Evolutionary conservation across 1,140 invertebrate genomes (phyloP).

Genomic region (Potamilus streckersoni): DNA sequence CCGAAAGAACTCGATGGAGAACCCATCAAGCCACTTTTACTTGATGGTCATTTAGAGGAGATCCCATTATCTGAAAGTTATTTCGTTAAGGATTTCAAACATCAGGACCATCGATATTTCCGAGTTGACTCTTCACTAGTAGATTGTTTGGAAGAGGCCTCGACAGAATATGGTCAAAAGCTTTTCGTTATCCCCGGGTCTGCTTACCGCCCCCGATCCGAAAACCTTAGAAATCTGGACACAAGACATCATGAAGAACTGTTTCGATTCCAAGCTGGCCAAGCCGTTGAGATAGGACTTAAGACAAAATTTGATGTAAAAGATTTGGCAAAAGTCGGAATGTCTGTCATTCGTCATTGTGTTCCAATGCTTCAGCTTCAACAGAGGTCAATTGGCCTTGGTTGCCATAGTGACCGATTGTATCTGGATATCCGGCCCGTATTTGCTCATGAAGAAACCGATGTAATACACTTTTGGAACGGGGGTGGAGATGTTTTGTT

Average conservation of each 20-base stretch:
- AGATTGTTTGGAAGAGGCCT: conserved; percentile 4
- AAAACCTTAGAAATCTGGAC: conserved; percentile 11
- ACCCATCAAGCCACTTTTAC: conserved; percentile 13
- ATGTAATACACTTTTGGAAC: conserved; percentile 1
- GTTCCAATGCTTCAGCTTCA: not conserved
- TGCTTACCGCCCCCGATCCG: conserved; percentile 15
- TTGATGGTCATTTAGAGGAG: conserved; percentile 9
- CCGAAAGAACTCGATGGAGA: conserved; percentile 11
- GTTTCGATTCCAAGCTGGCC: conserved; percentile 14
- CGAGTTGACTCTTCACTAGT: conserved; percentile 13
- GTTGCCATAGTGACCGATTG: conserved; percentile 8
- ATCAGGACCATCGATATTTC: conserved; percentile 13
- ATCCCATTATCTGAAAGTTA: not conserved
- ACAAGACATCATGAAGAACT: conserved; percentile 12
- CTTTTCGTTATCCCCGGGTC: conserved; percentile 18
- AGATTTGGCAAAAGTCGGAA: not conserved
- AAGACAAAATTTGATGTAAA: not conserved
- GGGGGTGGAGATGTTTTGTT: not conserved
- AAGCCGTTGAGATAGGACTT: conserved; percentile 19
- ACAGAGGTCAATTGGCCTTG: conserved; percentile 11
- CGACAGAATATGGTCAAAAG: not conserved
- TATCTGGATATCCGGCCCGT: conserved; percentile 14
- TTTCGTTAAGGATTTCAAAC: conserved; percentile 7
- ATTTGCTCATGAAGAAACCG: not conserved
- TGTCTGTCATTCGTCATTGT: not conserved